Conservation (phyloP, 2,113 vertebrate species). For the Dinomys branickii region DNA sequence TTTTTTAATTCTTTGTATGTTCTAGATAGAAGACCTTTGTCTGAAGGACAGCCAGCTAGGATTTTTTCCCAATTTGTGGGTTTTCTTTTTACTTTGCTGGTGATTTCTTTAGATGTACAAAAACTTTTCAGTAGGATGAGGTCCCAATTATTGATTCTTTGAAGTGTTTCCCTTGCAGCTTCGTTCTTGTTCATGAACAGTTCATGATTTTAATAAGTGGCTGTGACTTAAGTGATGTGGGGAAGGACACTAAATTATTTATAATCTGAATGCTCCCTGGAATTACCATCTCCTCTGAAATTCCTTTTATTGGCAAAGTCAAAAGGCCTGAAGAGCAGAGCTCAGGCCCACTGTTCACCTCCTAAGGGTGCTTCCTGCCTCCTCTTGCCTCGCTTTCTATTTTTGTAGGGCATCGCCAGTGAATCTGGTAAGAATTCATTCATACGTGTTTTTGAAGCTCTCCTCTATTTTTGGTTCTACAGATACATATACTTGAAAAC, state of each 20-base stretch:
- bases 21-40: too few species aligned
- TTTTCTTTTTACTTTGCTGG: too few species aligned
- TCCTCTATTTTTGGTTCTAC: background rate
- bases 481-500: background rate
- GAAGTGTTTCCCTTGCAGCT: too few species aligned
- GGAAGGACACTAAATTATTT: background rate
- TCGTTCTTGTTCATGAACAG: too few species aligned
- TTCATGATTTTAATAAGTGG: slow-evolving; percentile 20
- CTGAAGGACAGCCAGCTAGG: too few species aligned
- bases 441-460: background rate
- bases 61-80: too few species aligned
- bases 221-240: background rate
- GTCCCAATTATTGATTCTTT: too few species aligned
- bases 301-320: background rate
- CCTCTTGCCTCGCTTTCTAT: background rate
- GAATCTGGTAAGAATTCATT: slow-evolving; percentile 13
- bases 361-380: background rate
- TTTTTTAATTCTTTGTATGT: too few species aligned
- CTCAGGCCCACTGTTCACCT: background rate
- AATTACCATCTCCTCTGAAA: background rate
- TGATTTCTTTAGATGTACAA: too few species aligned
- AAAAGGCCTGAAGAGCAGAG: background rate
- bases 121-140: too few species aligned
- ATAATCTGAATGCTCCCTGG: background rate
- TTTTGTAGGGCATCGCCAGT: background rate